These are phyloP conservation scores for Dromiciops gliroides DNA, from an alignment of 2,113 vertebrate genomes.

Conservation along the genomic window DNA sequence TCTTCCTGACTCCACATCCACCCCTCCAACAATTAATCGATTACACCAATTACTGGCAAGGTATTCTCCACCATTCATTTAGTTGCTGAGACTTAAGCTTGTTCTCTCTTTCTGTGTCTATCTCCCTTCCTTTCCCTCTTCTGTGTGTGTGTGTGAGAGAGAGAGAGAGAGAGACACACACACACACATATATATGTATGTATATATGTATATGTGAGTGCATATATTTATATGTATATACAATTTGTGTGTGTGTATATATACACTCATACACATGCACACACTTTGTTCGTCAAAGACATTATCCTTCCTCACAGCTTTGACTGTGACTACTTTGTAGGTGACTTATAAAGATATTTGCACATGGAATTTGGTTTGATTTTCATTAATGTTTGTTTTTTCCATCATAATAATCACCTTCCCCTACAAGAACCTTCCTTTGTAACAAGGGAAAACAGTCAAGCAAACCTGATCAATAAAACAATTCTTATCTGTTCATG, in stretches of 20 bases:
- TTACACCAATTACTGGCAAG: neutral
- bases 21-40: neutral
- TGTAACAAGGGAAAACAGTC: neutral
- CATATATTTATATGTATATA: no score
- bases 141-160: no score
- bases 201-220: no score
- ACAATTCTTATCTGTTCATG: neutral
- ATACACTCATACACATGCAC: neutral
- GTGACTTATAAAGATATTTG: neutral
- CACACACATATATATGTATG: no score
- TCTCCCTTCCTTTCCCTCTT: no score
- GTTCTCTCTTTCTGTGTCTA: no score
- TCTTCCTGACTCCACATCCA: neutral
- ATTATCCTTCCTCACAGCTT: neutral
- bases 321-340: neutral
- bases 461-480: neutral
- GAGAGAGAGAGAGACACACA: no score
- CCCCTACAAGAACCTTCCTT: neutral
- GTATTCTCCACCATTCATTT: no score
- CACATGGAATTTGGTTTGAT: neutral
- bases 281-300: neutral
- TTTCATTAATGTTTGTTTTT: neutral
- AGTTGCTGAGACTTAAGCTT: neutral
- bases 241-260: no score
- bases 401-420: neutral